Evolutionary conservation across 2,113 vertebrate genomes (phyloP).

Genomic region (Calidris pugnax): DNA sequence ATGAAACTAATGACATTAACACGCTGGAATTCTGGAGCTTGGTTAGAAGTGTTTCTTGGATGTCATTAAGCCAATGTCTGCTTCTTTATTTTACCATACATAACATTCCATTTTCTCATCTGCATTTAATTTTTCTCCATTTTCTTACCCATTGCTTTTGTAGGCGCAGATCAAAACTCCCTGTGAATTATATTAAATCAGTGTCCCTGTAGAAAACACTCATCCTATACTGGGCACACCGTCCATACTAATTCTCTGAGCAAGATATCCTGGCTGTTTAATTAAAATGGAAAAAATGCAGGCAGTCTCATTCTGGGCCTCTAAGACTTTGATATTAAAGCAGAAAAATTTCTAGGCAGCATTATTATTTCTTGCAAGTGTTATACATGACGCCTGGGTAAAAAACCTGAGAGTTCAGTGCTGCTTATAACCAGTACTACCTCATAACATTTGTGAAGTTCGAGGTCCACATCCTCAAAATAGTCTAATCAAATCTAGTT

Average conservation of each 20-base stretch:
- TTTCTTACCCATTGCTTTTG: constrained; percentile 11
- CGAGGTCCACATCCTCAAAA: not conserved
- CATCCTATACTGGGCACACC: not conserved
- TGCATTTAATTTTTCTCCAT: constrained; percentile 25
- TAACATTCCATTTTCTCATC: constrained; percentile 33
- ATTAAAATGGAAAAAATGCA: constrained; percentile 18
- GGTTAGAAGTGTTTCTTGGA: constrained; percentile 14
- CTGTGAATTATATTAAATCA: not conserved
- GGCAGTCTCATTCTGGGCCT: not conserved
- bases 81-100: constrained; percentile 32
- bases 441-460: not conserved
- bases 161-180: not conserved
- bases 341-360: not conserved
- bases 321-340: not conserved
- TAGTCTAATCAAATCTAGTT: not conserved
- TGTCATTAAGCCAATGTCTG: not conserved
- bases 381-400: not conserved
- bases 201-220: not conserved
- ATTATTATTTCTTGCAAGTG: not conserved
- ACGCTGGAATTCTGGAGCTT: constrained; percentile 7
- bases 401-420: not conserved
- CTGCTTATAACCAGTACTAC: not conserved
- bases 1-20: constrained; percentile 33
- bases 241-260: not conserved
- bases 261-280: not conserved